A percentile compares a stretch with the other conserved stretches of the same genome.
Conservation (phyloP, 2,797 vertebrate genomes). For the Varecia variegata region DNA sequence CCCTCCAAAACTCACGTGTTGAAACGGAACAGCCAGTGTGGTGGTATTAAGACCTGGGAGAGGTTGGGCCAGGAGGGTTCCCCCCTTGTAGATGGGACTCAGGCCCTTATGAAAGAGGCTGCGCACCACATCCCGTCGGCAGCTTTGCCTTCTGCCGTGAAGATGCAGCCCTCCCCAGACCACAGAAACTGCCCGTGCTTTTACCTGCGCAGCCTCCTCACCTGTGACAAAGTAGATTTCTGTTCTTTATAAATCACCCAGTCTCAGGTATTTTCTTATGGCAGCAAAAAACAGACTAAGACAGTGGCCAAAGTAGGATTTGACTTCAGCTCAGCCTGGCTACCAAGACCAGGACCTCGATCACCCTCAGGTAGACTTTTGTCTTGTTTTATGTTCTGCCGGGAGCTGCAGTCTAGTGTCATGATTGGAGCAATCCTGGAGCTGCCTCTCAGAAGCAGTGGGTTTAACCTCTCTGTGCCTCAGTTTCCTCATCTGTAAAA, state of each 20-base stretch:
- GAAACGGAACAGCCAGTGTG: neutral
- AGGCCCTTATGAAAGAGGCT: neutral
- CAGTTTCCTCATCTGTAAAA: neutral
- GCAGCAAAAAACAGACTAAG: neutral
- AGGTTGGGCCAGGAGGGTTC: neutral
- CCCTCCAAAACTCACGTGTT: neutral
- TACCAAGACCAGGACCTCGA: neutral
- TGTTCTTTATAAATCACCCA: neutral
- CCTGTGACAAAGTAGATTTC: neutral
- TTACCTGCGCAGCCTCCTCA: neutral
- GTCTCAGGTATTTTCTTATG: neutral
- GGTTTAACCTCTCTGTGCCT: neutral
- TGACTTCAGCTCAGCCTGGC: neutral
- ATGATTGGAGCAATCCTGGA: neutral
- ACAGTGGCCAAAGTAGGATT: neutral
- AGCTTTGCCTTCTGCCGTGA: neutral
- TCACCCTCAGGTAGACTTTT: neutral
- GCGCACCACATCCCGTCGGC: too few species aligned
- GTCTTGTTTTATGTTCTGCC: neutral
- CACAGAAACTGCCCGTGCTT: neutral
- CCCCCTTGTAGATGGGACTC: neutral
- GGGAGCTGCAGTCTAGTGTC: neutral
- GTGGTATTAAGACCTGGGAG: neutral
- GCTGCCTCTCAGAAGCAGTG: neutral
- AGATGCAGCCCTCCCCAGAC: neutral